These are phyloP conservation scores for Sebastes fasciatus DNA, from an alignment of 2,113 vertebrate genomes.

Conservation along the genomic window DNA sequence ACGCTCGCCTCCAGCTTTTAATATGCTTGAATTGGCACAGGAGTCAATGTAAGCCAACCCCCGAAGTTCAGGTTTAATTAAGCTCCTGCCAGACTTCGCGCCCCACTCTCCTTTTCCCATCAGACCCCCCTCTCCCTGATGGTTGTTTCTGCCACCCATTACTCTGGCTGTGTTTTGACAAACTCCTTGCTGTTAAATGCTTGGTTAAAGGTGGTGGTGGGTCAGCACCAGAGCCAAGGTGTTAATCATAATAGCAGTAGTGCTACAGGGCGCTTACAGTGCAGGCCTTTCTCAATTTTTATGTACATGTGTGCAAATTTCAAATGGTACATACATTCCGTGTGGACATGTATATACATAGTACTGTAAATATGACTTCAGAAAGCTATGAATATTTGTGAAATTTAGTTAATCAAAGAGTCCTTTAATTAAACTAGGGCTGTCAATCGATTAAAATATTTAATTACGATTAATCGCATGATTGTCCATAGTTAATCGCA, in stretches of 20 bases:
- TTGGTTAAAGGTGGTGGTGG: constrained; percentile 38
- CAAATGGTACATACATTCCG: neutral
- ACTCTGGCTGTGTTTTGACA: constrained; percentile 59
- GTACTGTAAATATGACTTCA: neutral
- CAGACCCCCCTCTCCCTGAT: constrained; percentile 37
- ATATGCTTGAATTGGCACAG: constrained; percentile 70
- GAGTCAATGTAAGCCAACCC: constrained; percentile 40
- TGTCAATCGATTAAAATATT: too few relatives aligned
- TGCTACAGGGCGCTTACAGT: neutral
- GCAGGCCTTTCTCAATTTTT: neutral
- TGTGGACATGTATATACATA: neutral
- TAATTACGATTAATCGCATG: too few relatives aligned
- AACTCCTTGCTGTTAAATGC: constrained; percentile 43
- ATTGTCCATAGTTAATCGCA: too few relatives aligned
- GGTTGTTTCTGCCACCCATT: constrained; percentile 47
- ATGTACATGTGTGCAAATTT: constrained; percentile 5
- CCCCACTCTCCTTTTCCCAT: constrained; percentile 18
- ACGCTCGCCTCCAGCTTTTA: constrained; percentile 49
- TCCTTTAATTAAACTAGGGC: neutral
- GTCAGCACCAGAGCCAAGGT: constrained; percentile 18
- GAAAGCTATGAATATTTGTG: neutral
- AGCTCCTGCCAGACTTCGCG: constrained; percentile 41
- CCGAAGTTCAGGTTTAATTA: constrained; percentile 65
- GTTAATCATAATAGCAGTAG: constrained; percentile 11
- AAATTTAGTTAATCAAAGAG: neutral